Percentiles rank a stretch among this genome's conserved stretches.
Evolutionary conservation across 1,140 invertebrate species (phyloP).

Genomic region (Cherax destructor): DNA sequence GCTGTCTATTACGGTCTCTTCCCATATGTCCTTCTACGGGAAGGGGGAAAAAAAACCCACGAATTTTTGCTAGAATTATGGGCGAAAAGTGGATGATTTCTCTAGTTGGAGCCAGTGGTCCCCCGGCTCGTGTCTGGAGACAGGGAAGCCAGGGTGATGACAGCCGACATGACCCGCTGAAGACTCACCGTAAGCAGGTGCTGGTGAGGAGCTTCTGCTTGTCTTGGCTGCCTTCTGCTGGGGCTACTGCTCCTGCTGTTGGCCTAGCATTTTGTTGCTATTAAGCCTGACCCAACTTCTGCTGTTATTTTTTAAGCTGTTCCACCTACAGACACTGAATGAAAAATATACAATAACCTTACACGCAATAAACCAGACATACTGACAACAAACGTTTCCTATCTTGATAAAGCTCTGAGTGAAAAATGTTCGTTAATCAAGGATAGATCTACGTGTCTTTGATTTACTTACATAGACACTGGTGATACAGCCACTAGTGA

Average conservation of each 20-base stretch:
- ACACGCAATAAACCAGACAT: no score
- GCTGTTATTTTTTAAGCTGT: no score
- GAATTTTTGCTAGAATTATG: not conserved
- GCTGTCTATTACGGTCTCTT: conserved; percentile 19
- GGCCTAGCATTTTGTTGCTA: not conserved
- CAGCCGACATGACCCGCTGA: conserved; percentile 18
- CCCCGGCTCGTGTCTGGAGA: not conserved
- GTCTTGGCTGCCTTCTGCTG: not conserved
- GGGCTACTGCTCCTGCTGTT: not conserved
- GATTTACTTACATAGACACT: no score
- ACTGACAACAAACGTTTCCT: no score
- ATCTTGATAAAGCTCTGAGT: no score
- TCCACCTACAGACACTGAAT: no score
- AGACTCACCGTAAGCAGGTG: conserved; percentile 16
- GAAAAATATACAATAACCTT: no score
- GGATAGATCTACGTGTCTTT: no score
- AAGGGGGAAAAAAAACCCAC: no score
- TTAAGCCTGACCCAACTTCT: no score
- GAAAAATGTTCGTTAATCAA: no score
- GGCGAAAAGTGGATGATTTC: not conserved
- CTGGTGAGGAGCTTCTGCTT: not conserved
- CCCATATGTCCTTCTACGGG: not conserved
- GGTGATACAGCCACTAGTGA: no score
- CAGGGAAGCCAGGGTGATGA: not conserved
- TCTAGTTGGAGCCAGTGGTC: not conserved